phyloP scores from a whole-genome alignment of 2,113 vertebrate species.

The Sclerurus mexicanus region DNA sequence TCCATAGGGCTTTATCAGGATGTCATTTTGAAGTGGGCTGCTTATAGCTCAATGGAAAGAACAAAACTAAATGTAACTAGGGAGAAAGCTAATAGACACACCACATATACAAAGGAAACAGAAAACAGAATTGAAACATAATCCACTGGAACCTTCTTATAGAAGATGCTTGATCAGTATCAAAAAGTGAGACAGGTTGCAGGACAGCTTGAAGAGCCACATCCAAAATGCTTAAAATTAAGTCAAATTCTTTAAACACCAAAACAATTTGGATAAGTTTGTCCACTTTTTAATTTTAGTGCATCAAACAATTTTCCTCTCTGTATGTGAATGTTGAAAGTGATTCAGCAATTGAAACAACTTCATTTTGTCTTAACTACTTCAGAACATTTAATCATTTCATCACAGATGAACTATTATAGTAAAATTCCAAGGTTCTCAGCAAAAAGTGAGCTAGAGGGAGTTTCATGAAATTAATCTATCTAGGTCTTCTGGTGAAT shows the following conservation, averaged over 20 bases:
- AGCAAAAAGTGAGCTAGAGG: conserved; percentile 5
- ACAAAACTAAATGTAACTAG: neutral
- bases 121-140: neutral
- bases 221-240: neutral
- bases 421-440: conserved; percentile 24
- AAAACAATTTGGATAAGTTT: neutral
- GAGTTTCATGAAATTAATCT: conserved; percentile 12
- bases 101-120: neutral
- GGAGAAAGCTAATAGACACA: neutral
- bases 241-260: neutral
- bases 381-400: neutral
- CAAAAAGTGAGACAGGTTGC: neutral
- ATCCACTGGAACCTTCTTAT: neutral
- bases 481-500: neutral
- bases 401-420: neutral
- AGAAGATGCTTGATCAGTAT: neutral
- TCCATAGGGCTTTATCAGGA: neutral
- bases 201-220: neutral
- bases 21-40: neutral
- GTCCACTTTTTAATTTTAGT: neutral
- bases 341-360: neutral
- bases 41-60: neutral
- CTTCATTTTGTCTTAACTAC: neutral
- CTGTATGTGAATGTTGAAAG: neutral
- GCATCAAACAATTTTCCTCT: neutral